Percentiles rank a stretch among this genome's conserved stretches.
Conservation (phyloP, 1,140 invertebrate species). For the Cherax quadricarinatus region DNA sequence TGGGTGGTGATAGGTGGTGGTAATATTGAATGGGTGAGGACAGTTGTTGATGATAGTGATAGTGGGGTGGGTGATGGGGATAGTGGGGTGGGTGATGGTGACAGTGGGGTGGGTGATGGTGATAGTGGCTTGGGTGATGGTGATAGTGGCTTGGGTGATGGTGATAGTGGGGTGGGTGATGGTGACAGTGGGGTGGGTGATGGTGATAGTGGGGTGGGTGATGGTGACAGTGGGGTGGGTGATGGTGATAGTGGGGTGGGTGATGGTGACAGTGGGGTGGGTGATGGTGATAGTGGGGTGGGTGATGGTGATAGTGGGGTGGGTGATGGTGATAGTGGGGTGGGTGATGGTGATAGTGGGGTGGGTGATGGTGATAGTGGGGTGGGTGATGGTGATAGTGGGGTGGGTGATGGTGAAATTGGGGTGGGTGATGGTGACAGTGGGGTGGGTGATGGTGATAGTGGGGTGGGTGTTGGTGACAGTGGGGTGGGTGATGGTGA, state of each 20-base stretch:
- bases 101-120: no score
- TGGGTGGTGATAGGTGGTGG: no score
- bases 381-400: neutral
- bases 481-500: no score
- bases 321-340: neutral
- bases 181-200: no score
- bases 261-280: neutral
- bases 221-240: neutral
- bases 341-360: neutral
- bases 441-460: neutral
- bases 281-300: neutral
- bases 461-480: neutral
- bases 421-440: neutral
- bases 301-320: neutral
- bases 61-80: neutral
- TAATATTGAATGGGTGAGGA: no score
- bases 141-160: no score
- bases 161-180: no score
- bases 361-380: neutral
- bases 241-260: neutral
- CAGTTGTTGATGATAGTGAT: neutral
- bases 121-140: no score
- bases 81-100: neutral
- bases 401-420: neutral
- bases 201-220: no score